Percentiles rank a stretch among this genome's conserved stretches.
These are phyloP conservation scores for Calliphora vomitoria DNA, from an alignment of 2,888 invertebrate genomes.

Conservation along the genomic window DNA sequence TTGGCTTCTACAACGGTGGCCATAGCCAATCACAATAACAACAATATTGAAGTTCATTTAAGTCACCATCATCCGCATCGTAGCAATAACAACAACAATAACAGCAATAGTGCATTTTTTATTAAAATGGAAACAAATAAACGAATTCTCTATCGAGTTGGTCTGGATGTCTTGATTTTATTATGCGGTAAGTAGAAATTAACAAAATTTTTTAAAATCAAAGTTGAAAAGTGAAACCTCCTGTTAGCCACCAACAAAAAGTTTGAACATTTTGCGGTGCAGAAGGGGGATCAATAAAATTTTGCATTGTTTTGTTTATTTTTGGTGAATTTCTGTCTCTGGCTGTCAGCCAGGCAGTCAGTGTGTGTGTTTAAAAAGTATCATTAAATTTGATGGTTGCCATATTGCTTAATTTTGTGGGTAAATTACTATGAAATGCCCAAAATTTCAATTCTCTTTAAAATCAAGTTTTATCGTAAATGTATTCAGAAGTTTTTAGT, in stretches of 20 bases:
- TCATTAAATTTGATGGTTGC: not conserved
- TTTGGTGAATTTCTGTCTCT: constrained; percentile 27
- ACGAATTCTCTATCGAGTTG: constrained; percentile 87
- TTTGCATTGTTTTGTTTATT: constrained; percentile 13
- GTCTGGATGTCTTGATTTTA: constrained; percentile 88
- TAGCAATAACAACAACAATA: constrained; percentile 67
- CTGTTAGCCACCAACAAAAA: not conserved
- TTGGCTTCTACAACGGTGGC: constrained; percentile 75
- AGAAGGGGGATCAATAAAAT: not conserved
- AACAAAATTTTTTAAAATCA: not conserved
- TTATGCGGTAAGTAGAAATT: constrained; percentile 89
- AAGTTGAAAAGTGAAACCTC: not conserved
- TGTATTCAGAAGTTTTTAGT: too few species aligned
- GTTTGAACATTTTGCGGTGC: not conserved
- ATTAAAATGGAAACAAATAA: constrained; percentile 82
- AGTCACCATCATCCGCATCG: constrained; percentile 72
- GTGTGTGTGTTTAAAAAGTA: constrained; percentile 13
- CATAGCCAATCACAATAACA: constrained; percentile 74
- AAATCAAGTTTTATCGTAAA: too few species aligned
- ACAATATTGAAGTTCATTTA: constrained; percentile 77
- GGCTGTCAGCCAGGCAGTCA: not conserved
- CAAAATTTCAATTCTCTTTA: not conserved
- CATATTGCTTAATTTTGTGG: not conserved
- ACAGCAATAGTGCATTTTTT: constrained; percentile 65
- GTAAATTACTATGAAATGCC: not conserved